phyloP scores from a whole-genome alignment of 1,140 invertebrate species.

The Gryon sp. region DNA sequence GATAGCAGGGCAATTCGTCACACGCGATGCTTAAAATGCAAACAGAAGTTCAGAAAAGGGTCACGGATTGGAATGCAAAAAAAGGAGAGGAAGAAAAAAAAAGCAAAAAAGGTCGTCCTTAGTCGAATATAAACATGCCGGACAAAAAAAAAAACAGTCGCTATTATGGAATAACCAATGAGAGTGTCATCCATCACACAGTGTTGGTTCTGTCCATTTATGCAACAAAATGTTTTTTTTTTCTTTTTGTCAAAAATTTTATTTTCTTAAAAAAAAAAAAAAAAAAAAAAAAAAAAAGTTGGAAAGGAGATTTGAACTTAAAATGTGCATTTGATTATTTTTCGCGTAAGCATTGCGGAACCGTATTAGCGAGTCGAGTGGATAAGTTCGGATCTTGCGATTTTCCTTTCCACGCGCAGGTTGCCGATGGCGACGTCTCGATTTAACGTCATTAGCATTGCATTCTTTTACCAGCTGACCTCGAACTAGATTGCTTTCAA shows the following conservation, averaged over 20 bases:
- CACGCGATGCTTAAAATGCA: too few species aligned
- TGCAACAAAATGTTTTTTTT: too few species aligned
- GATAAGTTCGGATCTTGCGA: slow-evolving; percentile 54
- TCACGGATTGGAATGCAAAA: slow-evolving; percentile 10
- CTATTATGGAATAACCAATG: slow-evolving; percentile 20
- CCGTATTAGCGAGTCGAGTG: slow-evolving; percentile 20
- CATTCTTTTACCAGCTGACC: slow-evolving; percentile 63
- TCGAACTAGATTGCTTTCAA: slow-evolving; percentile 64
- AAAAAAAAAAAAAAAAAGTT: too few species aligned
- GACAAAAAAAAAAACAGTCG: background rate
- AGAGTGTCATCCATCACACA: slow-evolving; percentile 13
- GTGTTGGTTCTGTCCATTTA: background rate
- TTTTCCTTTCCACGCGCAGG: slow-evolving; percentile 59
- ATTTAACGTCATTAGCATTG: slow-evolving; percentile 63
- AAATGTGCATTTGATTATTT: too few species aligned
- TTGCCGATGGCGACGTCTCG: slow-evolving; percentile 58
- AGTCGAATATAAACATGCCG: background rate
- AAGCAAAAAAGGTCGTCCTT: too few species aligned
- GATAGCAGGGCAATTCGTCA: background rate
- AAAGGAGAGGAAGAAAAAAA: too few species aligned
- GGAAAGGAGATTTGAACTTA: too few species aligned
- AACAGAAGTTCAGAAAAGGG: background rate
- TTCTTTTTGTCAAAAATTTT: too few species aligned
- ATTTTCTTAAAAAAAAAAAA: too few species aligned
- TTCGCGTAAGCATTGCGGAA: slow-evolving; percentile 44